phyloP scores from a whole-genome alignment of 2,797 vertebrate species.

The Pangasius macronema region DNA sequence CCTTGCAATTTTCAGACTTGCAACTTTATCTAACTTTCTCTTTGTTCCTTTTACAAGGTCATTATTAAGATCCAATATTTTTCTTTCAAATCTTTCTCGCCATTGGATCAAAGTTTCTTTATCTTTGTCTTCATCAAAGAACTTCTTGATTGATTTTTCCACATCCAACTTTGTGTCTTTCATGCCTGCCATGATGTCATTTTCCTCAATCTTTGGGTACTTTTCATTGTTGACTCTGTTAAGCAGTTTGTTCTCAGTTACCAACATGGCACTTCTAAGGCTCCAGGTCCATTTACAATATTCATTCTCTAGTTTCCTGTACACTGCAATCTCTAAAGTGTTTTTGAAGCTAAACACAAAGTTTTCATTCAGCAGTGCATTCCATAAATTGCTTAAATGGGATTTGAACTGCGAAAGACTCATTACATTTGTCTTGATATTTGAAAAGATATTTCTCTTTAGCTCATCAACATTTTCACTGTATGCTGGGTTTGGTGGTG shows the following conservation, averaged over 20 bases:
- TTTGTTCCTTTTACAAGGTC: conserved; percentile 54
- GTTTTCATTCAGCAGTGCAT: conserved; percentile 71
- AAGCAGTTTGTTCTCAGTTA: conserved; percentile 60
- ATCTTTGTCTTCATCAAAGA: conserved; percentile 64
- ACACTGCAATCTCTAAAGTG: conserved; percentile 66
- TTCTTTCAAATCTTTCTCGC: conserved; percentile 56
- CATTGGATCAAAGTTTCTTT: conserved; percentile 67
- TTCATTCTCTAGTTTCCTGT: conserved; percentile 66
- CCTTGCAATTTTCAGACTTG: conserved; percentile 50
- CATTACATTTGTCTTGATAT: conserved; percentile 59
- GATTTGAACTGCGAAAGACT: conserved; percentile 54
- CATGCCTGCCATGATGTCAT: conserved; percentile 31
- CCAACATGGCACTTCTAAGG: conserved; percentile 67
- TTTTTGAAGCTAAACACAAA: conserved; percentile 81
- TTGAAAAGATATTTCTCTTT: conserved; percentile 60
- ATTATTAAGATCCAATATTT: conserved; percentile 52
- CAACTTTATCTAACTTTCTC: conserved; percentile 52
- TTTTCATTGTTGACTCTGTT: conserved; percentile 62
- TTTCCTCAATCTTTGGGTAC: not conserved
- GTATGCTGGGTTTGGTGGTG: conserved; percentile 76
- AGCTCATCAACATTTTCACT: conserved; percentile 72
- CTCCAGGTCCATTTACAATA: conserved; percentile 71
- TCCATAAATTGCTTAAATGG: conserved; percentile 70
- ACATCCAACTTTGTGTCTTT: conserved; percentile 45
- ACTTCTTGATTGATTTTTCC: conserved; percentile 56